These are phyloP conservation scores for Sycophaga agraensis DNA, from an alignment of 1,140 invertebrate genomes.

Conservation along the genomic window DNA sequence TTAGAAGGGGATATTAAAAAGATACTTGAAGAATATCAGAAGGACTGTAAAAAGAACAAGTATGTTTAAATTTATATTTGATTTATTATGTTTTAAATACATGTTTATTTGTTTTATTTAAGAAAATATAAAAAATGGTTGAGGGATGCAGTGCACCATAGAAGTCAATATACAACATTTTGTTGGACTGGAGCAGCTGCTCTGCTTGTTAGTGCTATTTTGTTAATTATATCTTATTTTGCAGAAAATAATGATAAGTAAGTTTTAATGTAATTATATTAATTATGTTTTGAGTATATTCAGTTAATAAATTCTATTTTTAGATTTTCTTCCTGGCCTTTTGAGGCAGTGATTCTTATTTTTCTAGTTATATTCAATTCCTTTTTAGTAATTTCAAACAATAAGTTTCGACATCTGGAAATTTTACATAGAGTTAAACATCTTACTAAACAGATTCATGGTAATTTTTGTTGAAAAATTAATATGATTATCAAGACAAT, in stretches of 20 bases:
- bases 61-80: conserved; percentile 29
- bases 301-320: conserved; percentile 3
- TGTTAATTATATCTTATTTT: conserved; percentile 53
- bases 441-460: conserved; percentile 61
- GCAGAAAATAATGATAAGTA: conserved; percentile 41
- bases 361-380: conserved; percentile 62
- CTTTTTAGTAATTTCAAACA: conserved; percentile 65
- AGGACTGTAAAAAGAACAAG: conserved; percentile 49
- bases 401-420: conserved; percentile 68
- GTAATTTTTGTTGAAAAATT: conserved; percentile 40
- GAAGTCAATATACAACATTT: conserved; percentile 66
- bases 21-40: conserved; percentile 53
- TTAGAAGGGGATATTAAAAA: conserved; percentile 55
- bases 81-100: conserved; percentile 35
- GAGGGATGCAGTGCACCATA: conserved; percentile 61
- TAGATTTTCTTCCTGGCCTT: conserved; percentile 51
- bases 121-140: conserved; percentile 59
- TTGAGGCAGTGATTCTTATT: conserved; percentile 56
- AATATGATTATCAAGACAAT: conserved; percentile 21
- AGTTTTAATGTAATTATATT: conserved; percentile 15
- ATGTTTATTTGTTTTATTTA: conserved; percentile 25
- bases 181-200: conserved; percentile 65
- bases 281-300: not conserved
- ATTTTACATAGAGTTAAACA: conserved; percentile 62
- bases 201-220: conserved; percentile 54